phyloP scores from a whole-genome alignment of 2,797 vertebrate species.

The Anguilla pacifica region DNA sequence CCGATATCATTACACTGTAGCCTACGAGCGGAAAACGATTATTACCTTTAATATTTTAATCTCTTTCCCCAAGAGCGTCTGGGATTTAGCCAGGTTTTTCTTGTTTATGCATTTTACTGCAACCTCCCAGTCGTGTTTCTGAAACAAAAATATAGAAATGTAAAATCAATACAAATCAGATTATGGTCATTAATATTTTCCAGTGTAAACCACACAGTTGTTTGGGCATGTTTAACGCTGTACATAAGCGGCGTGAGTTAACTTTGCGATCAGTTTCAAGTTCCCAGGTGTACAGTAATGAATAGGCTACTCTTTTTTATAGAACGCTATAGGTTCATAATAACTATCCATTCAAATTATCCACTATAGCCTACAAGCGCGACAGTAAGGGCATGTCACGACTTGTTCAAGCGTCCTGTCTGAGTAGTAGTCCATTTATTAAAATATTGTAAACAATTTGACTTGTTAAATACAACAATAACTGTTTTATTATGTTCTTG shows the following conservation, averaged over 20 bases:
- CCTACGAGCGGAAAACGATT: background rate
- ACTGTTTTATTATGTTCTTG: background rate
- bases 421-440: background rate
- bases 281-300: background rate
- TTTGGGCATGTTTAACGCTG: background rate
- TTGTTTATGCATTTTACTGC: slow-evolving; percentile 98
- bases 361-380: background rate
- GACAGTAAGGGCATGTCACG: background rate
- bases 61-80: slow-evolving; percentile 91
- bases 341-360: background rate
- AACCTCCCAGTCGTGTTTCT: slow-evolving; percentile 92
- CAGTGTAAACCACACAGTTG: background rate
- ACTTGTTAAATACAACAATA: background rate
- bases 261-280: background rate
- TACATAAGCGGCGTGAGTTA: background rate
- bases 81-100: slow-evolving; percentile 94
- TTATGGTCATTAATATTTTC: background rate
- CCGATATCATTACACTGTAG: background rate
- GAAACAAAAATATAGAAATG: slow-evolving; percentile 21
- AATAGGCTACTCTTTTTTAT: background rate
- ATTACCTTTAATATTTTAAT: slow-evolving; percentile 96
- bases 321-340: background rate
- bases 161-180: background rate
- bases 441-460: background rate
- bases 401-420: background rate